Conservation (phyloP, 2,797 vertebrate genomes). For the Scomberomorus guttatus region DNA sequence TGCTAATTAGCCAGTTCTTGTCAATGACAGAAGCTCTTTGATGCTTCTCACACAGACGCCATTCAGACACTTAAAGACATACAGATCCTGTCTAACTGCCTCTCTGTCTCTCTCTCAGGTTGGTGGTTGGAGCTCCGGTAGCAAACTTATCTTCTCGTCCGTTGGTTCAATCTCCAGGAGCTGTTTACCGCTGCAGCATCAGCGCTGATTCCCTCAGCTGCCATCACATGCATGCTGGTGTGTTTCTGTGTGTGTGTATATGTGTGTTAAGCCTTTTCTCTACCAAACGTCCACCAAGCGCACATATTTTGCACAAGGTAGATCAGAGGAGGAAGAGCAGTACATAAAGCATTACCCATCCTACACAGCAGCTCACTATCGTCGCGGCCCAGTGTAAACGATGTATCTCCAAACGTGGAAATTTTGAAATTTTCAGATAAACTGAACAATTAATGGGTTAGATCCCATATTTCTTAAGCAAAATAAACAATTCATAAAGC, state of each 20-base stretch:
- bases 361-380: not conserved
- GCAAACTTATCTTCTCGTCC: slow-evolving; percentile 81
- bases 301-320: not conserved
- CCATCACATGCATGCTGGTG: slow-evolving; percentile 88
- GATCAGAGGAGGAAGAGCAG: not conserved
- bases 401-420: no score
- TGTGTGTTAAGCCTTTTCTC: not conserved
- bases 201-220: slow-evolving; percentile 76
- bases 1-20: slow-evolving; percentile 63
- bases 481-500: no score
- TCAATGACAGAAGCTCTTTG: slow-evolving; percentile 66
- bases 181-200: slow-evolving; percentile 90
- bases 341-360: not conserved
- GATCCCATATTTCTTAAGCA: no score
- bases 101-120: slow-evolving; percentile 81
- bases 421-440: no score
- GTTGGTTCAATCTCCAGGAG: slow-evolving; percentile 86
- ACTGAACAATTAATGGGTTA: no score
- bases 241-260: slow-evolving; percentile 60
- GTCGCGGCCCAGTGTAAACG: no score
- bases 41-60: slow-evolving; percentile 65
- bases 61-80: slow-evolving; percentile 58
- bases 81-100: slow-evolving; percentile 35
- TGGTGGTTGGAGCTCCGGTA: slow-evolving; percentile 92
- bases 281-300: not conserved